Percentiles rank a stretch among this genome's conserved stretches.
These are phyloP conservation scores for Lithosia quadra DNA, from an alignment of 2,888 invertebrate species.

Conservation along the genomic window DNA sequence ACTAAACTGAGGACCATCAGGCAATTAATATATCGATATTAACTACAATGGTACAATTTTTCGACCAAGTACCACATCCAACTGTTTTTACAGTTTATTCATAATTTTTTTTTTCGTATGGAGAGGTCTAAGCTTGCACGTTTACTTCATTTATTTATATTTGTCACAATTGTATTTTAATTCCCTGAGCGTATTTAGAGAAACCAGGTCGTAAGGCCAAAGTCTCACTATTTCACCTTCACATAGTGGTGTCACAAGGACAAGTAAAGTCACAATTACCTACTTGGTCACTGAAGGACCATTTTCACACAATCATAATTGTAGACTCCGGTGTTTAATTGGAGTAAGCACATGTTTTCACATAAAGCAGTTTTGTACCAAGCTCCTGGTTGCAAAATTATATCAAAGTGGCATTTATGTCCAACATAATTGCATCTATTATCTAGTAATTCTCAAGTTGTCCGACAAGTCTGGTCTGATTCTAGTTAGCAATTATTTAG, in stretches of 20 bases:
- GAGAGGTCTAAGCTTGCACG: too few species aligned
- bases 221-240: not conserved
- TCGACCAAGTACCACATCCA: too few species aligned
- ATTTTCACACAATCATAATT: not conserved
- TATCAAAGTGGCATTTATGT: slow-evolving; percentile 39
- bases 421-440: slow-evolving; percentile 22
- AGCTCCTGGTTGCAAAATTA: slow-evolving; percentile 43
- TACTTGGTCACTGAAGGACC: slow-evolving; percentile 4
- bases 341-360: not conserved
- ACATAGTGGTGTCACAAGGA: not conserved
- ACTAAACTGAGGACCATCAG: too few species aligned
- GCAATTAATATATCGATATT: too few species aligned
- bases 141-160: too few species aligned
- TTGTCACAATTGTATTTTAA: too few species aligned
- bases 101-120: too few species aligned
- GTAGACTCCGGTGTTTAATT: not conserved
- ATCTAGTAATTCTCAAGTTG: slow-evolving; percentile 30
- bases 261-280: not conserved
- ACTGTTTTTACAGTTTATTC: too few species aligned
- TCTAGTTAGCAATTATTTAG: slow-evolving; percentile 69
- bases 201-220: not conserved
- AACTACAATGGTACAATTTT: too few species aligned
- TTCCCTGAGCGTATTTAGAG: too few species aligned
- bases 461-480: slow-evolving; percentile 33
- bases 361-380: not conserved